Evolutionary conservation across 2,113 vertebrate genomes (phyloP).

Genomic region (Nematolebias whitei): DNA sequence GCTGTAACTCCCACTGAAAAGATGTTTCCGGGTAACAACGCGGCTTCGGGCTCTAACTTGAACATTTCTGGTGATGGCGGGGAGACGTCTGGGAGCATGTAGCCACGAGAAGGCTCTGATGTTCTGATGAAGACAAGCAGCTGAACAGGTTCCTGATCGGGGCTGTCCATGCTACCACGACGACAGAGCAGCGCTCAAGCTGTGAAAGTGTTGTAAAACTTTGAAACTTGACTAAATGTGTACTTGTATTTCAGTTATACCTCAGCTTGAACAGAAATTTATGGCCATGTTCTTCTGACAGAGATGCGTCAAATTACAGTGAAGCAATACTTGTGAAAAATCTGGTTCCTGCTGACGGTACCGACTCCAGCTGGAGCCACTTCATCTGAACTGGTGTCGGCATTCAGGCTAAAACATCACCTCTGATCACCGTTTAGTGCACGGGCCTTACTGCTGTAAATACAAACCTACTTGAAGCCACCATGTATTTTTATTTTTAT

Average conservation of each 20-base stretch:
- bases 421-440: constrained; percentile 42
- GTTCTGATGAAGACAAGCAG: constrained; percentile 8
- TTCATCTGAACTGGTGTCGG: constrained; percentile 35
- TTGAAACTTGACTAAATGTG: constrained; percentile 60
- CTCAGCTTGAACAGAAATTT: constrained; percentile 80
- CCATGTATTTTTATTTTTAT: constrained; percentile 69
- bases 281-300: constrained; percentile 47
- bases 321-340: constrained; percentile 78
- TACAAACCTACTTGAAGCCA: constrained; percentile 78
- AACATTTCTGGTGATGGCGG: constrained; percentile 57
- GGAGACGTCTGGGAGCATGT: constrained; percentile 95
- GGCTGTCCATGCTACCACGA: constrained; percentile 57
- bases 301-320: constrained; percentile 50
- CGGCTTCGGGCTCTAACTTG: constrained; percentile 52
- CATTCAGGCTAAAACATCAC: constrained; percentile 50
- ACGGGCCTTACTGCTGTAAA: constrained; percentile 61
- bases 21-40: constrained; percentile 85
- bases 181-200: constrained; percentile 36
- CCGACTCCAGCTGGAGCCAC: constrained; percentile 38
- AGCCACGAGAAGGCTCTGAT: constrained; percentile 23
- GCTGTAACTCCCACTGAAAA: constrained; percentile 96
- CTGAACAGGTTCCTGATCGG: constrained; percentile 36
- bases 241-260: constrained; percentile 79
- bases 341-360: constrained; percentile 57
- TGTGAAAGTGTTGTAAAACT: constrained; percentile 33